Conservation (phyloP, 2,888 invertebrate species). For the Xestia xanthographa region DNA sequence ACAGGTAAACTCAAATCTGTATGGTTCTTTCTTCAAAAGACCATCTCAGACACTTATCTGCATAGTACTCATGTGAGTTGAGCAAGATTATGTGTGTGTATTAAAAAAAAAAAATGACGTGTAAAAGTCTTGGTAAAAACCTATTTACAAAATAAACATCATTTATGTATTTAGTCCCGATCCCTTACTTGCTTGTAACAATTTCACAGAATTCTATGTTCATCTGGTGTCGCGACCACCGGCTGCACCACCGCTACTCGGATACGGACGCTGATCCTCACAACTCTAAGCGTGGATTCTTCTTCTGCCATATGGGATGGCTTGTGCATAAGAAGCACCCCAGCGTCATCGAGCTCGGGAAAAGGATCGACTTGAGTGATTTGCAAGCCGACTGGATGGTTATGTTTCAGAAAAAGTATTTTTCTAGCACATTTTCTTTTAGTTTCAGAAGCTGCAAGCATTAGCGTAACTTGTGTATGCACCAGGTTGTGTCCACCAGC, state of each 20-base stretch:
- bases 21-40: too few species aligned
- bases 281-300: slow-evolving; percentile 95
- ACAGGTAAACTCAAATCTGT: too few species aligned
- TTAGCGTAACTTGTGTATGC: neutral
- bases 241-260: slow-evolving; percentile 94
- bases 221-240: slow-evolving; percentile 95
- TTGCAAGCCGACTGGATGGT: slow-evolving; percentile 93
- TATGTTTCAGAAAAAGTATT: slow-evolving; percentile 94
- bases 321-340: slow-evolving; percentile 95
- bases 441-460: neutral
- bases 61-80: too few species aligned
- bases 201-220: slow-evolving; percentile 92
- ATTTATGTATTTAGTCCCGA: neutral
- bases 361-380: slow-evolving; percentile 93
- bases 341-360: slow-evolving; percentile 92
- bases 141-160: too few species aligned
- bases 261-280: slow-evolving; percentile 94
- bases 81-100: too few species aligned
- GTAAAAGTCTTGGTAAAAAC: too few species aligned
- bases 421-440: neutral
- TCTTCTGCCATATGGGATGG: slow-evolving; percentile 97
- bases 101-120: too few species aligned
- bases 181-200: neutral
- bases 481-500: neutral
- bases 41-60: too few species aligned